Evolutionary conservation across 2,888 invertebrate genomes (phyloP), one percentile per base, ranked within the genome.

Genomic region (Panzeria rudis): DNA sequence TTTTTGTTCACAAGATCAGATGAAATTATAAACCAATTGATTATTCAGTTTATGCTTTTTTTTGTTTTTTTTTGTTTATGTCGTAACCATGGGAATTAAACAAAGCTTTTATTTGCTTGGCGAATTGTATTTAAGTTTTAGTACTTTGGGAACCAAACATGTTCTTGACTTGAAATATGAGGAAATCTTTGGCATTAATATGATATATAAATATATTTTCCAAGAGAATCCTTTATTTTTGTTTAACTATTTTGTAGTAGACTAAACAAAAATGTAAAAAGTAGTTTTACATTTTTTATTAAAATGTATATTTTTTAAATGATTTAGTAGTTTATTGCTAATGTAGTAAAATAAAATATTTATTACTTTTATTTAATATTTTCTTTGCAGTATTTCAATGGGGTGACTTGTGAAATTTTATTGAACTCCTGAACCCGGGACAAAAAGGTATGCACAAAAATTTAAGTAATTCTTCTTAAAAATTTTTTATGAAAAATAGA

Each of bases 351-450:
- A 9, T 11, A 29, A 64, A 25, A 4, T 17, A 44, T 1, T 44
- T 25, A 41, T 41, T 44, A 23, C 75, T 69, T 6, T 17, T 66
- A 59, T 77, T 76, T 56, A 61, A 32, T 35, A 13, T 68, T 44
- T 87, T 87, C 47, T 11, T 91, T 92, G 64, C 89, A 92, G 92
- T 92, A 91, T 89, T 90, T 92, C 92, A 92, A 92, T 92, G 92
- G 92, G 92, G 92, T 92, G 92, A 92, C 90, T 91, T 90, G 91
- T 89, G 90, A 89, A 88, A 90, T 79, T 79, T 71, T 88, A 86
- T 87, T 89, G 88, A 88, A 90, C 88, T 92, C 92, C 92, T 92
- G 91, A 89, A 90, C 91, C 92, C 92, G 91, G 92, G 92, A 92
- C 89, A 88, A 91, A 91, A 91, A 92, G 92, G 92, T 92, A 89